Percentiles rank a stretch among this genome's conserved stretches.
phyloP scores from a whole-genome alignment of 1,140 invertebrate species.

The Drosophila kanapiae region DNA sequence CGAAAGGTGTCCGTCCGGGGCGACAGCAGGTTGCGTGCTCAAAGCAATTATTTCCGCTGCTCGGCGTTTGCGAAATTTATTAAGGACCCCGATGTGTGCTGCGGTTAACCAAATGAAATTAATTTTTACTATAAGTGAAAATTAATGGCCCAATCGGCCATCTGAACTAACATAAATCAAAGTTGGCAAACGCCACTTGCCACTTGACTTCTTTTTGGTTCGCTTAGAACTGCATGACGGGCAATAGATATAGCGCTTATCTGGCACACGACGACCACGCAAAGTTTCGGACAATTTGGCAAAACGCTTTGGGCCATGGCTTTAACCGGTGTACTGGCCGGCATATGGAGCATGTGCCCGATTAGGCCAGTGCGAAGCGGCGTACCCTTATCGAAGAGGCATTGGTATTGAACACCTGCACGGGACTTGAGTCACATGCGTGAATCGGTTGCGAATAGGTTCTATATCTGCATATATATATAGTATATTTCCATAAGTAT shows the following conservation, averaged over 20 bases:
- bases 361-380: constrained; percentile 25
- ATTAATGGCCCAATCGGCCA: constrained; percentile 25
- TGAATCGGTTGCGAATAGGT: constrained; percentile 22
- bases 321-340: constrained; percentile 13
- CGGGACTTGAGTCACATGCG: constrained; percentile 50
- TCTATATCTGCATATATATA: not conserved
- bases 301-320: constrained; percentile 32
- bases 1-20: constrained; percentile 23
- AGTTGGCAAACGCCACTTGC: constrained; percentile 28
- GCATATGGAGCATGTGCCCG: constrained; percentile 36
- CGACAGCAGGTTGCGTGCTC: constrained; percentile 58
- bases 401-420: constrained; percentile 54
- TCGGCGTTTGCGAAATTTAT: constrained; percentile 44
- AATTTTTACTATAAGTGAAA: constrained; percentile 38
- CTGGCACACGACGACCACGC: constrained; percentile 22
- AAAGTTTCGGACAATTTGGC: constrained; percentile 23
- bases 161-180: constrained; percentile 9
- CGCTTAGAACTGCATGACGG: constrained; percentile 7
- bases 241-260: constrained; percentile 39
- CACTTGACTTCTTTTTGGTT: constrained; percentile 2
- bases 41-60: constrained; percentile 45
- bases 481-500: not conserved
- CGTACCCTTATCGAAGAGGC: constrained; percentile 31
- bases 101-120: constrained; percentile 48
- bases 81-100: constrained; percentile 32